Evolutionary conservation across 2,888 invertebrate genomes (phyloP).

Genomic region (Chelonus formosanus): DNA sequence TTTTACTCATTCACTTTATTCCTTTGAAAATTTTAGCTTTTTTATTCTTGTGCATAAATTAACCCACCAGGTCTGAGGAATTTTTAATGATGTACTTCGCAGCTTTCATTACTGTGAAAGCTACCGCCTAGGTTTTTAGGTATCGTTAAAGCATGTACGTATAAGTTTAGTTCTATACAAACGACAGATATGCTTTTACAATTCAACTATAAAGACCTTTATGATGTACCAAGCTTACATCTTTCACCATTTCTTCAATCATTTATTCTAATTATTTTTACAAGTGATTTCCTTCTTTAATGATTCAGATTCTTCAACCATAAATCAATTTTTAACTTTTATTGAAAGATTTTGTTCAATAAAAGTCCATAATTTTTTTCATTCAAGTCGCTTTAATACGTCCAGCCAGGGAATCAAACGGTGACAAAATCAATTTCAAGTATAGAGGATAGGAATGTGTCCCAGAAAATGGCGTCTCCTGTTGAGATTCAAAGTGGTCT

Average conservation of each 20-base stretch:
- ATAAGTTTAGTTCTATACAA: slow-evolving; percentile 7
- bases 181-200: neutral
- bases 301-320: too few relatives aligned
- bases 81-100: slow-evolving; percentile 27
- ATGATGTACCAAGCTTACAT: too few relatives aligned
- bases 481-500: slow-evolving; percentile 36
- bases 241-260: too few relatives aligned
- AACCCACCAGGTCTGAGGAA: slow-evolving; percentile 19
- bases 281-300: too few relatives aligned
- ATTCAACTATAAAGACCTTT: too few relatives aligned
- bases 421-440: neutral
- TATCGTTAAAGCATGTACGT: neutral
- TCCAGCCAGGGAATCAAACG: too few relatives aligned
- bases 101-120: slow-evolving; percentile 29
- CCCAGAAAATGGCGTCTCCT: slow-evolving; percentile 15
- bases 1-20: neutral
- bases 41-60: slow-evolving; percentile 15
- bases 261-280: too few relatives aligned
- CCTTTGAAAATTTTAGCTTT: neutral
- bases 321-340: too few relatives aligned
- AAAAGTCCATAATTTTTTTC: too few relatives aligned
- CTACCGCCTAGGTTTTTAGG: neutral
- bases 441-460: neutral
- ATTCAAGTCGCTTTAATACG: too few relatives aligned
- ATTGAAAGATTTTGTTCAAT: too few relatives aligned